These are phyloP conservation scores for Rugalucina vietnamica DNA, from an alignment of 2,888 invertebrate genomes.

Conservation along the genomic window DNA sequence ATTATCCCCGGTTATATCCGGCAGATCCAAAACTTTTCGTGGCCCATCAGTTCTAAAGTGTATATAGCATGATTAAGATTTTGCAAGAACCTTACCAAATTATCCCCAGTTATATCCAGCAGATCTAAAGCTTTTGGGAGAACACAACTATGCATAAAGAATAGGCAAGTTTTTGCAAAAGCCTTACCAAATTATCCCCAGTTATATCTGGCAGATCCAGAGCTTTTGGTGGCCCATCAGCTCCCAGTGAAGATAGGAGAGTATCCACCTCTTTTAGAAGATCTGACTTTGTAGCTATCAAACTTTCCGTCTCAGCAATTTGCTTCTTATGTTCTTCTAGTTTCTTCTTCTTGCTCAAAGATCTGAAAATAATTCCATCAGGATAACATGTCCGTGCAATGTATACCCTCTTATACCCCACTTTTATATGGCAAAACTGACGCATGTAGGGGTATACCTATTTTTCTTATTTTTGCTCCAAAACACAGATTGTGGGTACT, in stretches of 20 bases:
- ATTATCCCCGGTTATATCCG: constrained; percentile 20
- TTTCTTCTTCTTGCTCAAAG: constrained; percentile 62
- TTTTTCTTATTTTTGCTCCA: too few species aligned
- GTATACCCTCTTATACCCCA: not conserved
- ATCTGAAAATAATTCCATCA: constrained; percentile 69
- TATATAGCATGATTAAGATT: too few species aligned
- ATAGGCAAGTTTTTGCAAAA: too few species aligned
- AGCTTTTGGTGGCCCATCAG: constrained; percentile 73
- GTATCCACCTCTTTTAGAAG: constrained; percentile 89
- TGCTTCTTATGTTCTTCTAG: constrained; percentile 87
- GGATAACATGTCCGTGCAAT: constrained; percentile 24
- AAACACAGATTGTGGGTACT: too few species aligned
- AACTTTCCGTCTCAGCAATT: constrained; percentile 91
- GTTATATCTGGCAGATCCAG: constrained; percentile 61
- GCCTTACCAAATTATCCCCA: constrained; percentile 36
- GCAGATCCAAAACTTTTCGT: constrained; percentile 73
- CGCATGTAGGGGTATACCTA: too few species aligned
- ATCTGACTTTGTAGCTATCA: constrained; percentile 92
- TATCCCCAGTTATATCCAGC: constrained; percentile 10
- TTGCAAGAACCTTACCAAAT: too few species aligned
- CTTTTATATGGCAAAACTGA: too few species aligned
- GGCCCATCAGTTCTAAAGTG: constrained; percentile 73
- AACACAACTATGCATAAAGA: too few species aligned
- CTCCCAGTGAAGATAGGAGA: constrained; percentile 72
- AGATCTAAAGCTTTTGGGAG: constrained; percentile 76